A percentile compares a stretch with the other conserved stretches of the same genome.
These are phyloP conservation scores for Imbricaverruca yamaguchii DNA, from an alignment of 2,888 invertebrate genomes.

Conservation along the genomic window DNA sequence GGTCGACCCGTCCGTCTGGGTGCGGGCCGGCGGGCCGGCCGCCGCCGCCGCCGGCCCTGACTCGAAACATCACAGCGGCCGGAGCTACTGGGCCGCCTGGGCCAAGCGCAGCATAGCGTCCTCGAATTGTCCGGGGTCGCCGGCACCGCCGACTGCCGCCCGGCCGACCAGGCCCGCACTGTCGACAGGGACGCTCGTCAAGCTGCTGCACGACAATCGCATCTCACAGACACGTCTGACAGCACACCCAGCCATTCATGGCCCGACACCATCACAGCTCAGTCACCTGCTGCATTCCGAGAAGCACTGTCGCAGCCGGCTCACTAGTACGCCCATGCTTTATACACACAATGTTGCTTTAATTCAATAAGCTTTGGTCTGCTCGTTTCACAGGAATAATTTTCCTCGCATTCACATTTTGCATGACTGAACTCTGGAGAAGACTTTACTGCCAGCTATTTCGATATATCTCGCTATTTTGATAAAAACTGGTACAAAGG, in stretches of 20 bases:
- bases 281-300: no score
- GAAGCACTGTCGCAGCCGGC: no score
- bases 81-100: not conserved
- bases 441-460: no score
- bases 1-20: not conserved
- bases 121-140: not conserved
- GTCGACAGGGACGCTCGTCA: not conserved
- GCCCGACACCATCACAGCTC: not conserved
- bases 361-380: no score
- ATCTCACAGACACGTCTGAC: not conserved
- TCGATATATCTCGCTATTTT: no score
- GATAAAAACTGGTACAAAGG: no score
- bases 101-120: not conserved
- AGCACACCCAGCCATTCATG: not conserved
- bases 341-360: no score
- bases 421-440: no score
- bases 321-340: no score
- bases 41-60: constrained; percentile 8
- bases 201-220: no score
- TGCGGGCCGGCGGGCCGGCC: not conserved
- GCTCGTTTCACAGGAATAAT: no score
- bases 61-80: constrained; percentile 12
- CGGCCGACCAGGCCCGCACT: not conserved
- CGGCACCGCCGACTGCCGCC: not conserved
- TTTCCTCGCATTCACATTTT: no score